Evolutionary conservation across 2,113 vertebrate species (phyloP), one percentile per base, ranked within the genome.

Genomic region (Brienomyrus longianalis): DNA sequence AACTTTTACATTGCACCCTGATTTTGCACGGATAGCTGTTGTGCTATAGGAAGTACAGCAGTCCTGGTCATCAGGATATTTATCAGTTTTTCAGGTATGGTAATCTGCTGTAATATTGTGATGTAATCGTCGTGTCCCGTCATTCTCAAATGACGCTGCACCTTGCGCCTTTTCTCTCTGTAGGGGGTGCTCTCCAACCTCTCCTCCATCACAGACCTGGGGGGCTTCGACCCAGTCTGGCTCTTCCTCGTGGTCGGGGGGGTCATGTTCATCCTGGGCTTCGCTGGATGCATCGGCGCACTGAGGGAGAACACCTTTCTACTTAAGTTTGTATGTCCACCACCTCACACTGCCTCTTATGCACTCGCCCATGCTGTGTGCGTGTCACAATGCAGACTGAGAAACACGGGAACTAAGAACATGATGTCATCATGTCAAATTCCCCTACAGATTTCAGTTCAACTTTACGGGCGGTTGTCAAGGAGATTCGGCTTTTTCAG

Each of bases 221-320:
- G 97, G 21, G 97, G 97, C 80, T 97, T 98, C 91, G 97, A 98
- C 93, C 97, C 97, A 0, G 97, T 98, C 50, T 98, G 97, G 97
- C 95, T 97, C 66, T 98, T 98, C 93, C 94, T 98, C 0, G 97
- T 98, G 90, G 97, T 97, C 0, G 97, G 97, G 92, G 96, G 96
- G 90, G 97, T 98, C 91, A 98, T 98, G 97, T 98, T 98, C 95
- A 97, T 98, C 93, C 93, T 98, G 93, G 97, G 97, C 90, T 98
- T 98, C 90, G 97, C 97, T 87, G 97, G 97, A 91, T 98, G 97
- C 93, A 97, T 98, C 27, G 97, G 97, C 91, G 97, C 97, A 3
- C 94, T 98, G 10, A 93, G 97, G 89, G 97, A 98, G 90, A 98
- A 98, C 92, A 97, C 97, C 35, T 96, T 97, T 51, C 97, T 98